These are phyloP conservation scores for Glyptemys insculpta DNA, from an alignment of 2,797 vertebrate species.

Conservation along the genomic window DNA sequence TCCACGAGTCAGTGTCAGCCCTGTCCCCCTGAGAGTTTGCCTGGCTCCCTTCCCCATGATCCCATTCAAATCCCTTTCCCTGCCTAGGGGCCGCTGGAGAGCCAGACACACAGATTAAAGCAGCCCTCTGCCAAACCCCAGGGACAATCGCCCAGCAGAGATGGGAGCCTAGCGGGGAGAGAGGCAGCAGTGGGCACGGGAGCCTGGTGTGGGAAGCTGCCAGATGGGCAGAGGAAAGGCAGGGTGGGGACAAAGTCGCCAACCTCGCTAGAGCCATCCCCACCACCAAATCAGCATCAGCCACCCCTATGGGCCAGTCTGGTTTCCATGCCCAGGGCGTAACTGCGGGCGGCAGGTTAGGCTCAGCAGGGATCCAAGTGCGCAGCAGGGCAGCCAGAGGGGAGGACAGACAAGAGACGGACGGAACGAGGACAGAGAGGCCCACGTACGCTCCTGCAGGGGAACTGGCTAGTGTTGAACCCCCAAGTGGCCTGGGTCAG, in stretches of 20 bases:
- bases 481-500: not conserved
- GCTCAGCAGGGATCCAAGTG: not conserved
- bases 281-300: not conserved
- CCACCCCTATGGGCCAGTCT: not conserved
- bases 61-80: not conserved
- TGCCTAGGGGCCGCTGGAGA: not conserved
- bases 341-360: not conserved
- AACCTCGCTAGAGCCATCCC: not conserved
- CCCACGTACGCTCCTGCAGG: not conserved
- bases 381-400: rapidly evolving
- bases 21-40: not conserved
- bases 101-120: not conserved
- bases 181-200: not conserved
- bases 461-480: not conserved
- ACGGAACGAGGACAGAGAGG: not conserved
- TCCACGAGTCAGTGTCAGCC: not conserved
- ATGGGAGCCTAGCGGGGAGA: not conserved
- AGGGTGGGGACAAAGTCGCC: not conserved
- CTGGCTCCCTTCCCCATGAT: not conserved
- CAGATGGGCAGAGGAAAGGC: not conserved
- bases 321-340: not conserved
- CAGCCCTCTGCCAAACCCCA: not conserved
- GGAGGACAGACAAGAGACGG: not conserved
- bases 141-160: not conserved
- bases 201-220: not conserved